Conservation (phyloP, 2,113 vertebrate genomes). For the Lichenostomus cassidix region DNA sequence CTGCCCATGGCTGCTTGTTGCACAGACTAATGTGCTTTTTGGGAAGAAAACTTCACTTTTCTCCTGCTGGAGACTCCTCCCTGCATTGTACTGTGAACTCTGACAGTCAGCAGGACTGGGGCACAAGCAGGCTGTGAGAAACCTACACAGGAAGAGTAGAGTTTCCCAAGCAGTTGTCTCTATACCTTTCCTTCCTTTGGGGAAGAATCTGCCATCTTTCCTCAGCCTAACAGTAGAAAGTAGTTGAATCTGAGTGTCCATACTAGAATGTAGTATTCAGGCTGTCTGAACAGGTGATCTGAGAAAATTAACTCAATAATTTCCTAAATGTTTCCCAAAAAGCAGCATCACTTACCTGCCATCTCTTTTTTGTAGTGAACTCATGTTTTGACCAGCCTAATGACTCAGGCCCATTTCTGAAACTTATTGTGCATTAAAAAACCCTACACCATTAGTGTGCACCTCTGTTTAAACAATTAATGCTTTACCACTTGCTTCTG, state of each 20-base stretch:
- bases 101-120: neutral
- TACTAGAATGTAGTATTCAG: neutral
- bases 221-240: neutral
- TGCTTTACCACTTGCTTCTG: neutral
- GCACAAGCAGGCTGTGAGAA: neutral
- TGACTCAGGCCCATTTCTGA: neutral
- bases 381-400: neutral
- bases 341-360: neutral
- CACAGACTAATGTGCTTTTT: neutral
- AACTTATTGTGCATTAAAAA: neutral
- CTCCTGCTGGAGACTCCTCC: neutral
- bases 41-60: neutral
- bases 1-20: neutral
- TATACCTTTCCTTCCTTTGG: neutral
- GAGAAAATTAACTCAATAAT: neutral
- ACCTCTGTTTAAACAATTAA: neutral
- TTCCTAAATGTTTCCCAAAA: neutral
- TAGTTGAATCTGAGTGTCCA: neutral
- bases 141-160: neutral
- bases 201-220: neutral
- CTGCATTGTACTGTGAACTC: neutral
- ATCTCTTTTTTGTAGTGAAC: neutral
- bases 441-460: rapidly evolving
- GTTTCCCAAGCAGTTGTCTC: neutral
- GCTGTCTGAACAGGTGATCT: neutral